Base-by-base conservation (phyloP, 2,113 vertebrate genomes). In the Patagioenas fasciata region DNA sequence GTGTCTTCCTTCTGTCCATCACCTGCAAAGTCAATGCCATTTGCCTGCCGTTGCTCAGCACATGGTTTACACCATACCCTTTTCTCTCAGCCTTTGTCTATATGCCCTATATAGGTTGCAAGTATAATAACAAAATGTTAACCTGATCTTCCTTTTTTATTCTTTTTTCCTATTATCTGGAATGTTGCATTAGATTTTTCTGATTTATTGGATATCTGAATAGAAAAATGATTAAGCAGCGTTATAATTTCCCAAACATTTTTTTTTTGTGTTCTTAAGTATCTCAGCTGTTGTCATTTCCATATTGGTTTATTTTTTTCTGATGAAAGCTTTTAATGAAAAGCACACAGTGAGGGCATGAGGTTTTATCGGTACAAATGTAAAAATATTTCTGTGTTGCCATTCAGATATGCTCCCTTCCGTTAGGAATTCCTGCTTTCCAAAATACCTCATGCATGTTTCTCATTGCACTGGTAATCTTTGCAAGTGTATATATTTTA, bases 241-340 rank as follows among this genome's bases (percentile, higher is more conserved):
- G 58, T 64, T 70, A 57, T 51, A n/a, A 88, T 93, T 94, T 82
- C 13, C 24, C 51, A 66, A 93, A 54, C 15, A 24, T 31, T 31
- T 57, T 88, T 78, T 44, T 21, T 9, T 9, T 31, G 31, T 26
- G 23, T 58, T 77, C 67, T 50, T 91, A 78, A 80, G 42, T 58
- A n/a, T 80, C 75, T 93, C 72, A 86, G 34, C 51, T 91, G 60
- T 64, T 86, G 24, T 72, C 25, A 75, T 93, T 86, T 94, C 48
- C 48, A 24, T 80, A 57, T 25, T 84, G 40, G n/a, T 90, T 93
- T 79, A 44, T 56, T 80, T 94, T 11, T 18, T 93, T 75, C 53
- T 86, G 38, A 81, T 64, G 32, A 74, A 86, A 82, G 29, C 7
- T 88, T 82, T 91, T 66, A 29, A 44, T 84, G 66, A 74, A 81